Conservation (phyloP, 2,797 vertebrate genomes). For the Poeciliopsis turneri region DNA sequence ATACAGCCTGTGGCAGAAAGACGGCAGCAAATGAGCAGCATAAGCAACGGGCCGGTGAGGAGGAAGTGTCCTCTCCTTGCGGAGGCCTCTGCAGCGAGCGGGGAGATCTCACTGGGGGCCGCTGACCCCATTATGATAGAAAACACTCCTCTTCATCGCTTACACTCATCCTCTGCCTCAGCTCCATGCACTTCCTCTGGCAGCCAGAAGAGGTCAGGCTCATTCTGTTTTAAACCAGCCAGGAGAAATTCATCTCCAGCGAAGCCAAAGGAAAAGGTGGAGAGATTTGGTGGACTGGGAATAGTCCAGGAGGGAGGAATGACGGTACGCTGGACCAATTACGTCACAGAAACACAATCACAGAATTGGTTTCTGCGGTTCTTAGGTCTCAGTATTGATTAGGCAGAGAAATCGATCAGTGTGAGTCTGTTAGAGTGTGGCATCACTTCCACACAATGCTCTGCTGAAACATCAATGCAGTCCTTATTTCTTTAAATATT, state of each 20-base stretch:
- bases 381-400: constrained; percentile 80
- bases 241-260: constrained; percentile 5
- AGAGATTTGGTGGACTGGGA: constrained; percentile 60
- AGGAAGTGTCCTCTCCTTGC: constrained; percentile 36
- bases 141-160: constrained; percentile 39
- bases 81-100: constrained; percentile 51
- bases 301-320: constrained; percentile 62
- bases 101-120: constrained; percentile 63
- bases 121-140: constrained; percentile 79
- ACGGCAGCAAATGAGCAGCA: constrained; percentile 38
- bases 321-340: constrained; percentile 31
- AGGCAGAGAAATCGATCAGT: constrained; percentile 81
- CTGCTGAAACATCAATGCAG: constrained; percentile 41
- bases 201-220: constrained; percentile 87
- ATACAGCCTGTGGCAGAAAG: constrained; percentile 15
- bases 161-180: constrained; percentile 15
- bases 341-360: constrained; percentile 24
- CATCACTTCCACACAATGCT: constrained; percentile 76
- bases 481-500: neutral
- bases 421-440: constrained; percentile 73
- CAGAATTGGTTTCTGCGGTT: constrained; percentile 73
- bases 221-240: constrained; percentile 52
- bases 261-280: constrained; percentile 31
- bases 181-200: constrained; percentile 42
- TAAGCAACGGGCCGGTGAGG: constrained; percentile 34